Conservation (phyloP, 2,888 invertebrate genomes). For the Drosophila demipolita region DNA sequence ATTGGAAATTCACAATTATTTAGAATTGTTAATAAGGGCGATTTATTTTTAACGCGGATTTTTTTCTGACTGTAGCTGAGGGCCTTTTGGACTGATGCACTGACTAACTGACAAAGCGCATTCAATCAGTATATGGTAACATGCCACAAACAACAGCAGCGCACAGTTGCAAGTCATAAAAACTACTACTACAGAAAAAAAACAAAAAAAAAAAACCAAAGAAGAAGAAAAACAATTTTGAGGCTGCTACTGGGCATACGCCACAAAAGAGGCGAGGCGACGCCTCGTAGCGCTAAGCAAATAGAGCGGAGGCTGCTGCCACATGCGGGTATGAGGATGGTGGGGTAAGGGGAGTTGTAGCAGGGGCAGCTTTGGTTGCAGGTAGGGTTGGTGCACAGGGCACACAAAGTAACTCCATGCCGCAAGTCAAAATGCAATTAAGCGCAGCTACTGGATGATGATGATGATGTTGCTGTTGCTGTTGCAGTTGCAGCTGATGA, state of each 20-base stretch:
- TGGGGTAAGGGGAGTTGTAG: background rate
- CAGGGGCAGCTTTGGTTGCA: background rate
- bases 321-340: slow-evolving; percentile 36
- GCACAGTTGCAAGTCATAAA: slow-evolving; percentile 78
- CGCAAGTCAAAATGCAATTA: slow-evolving; percentile 82
- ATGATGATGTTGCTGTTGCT: slow-evolving; percentile 17
- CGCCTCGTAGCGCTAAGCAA: slow-evolving; percentile 72
- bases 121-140: slow-evolving; percentile 70
- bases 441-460: slow-evolving; percentile 65
- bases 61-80: background rate
- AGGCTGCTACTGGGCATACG: slow-evolving; percentile 75
- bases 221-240: slow-evolving; percentile 47
- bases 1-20: background rate
- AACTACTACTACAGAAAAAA: slow-evolving; percentile 63
- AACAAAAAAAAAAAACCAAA: slow-evolving; percentile 5
- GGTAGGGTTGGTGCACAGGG: slow-evolving; percentile 22
- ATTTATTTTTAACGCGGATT: background rate
- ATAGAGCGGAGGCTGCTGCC: slow-evolving; percentile 63
- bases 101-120: slow-evolving; percentile 69
- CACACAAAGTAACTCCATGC: slow-evolving; percentile 77
- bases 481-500: slow-evolving; percentile 12
- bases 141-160: slow-evolving; percentile 41
- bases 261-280: slow-evolving; percentile 68
- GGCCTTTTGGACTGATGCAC: slow-evolving; percentile 14
- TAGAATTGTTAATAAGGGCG: background rate